These are phyloP conservation scores for Phortica magna DNA, from an alignment of 2,888 invertebrate genomes.

Conservation along the genomic window DNA sequence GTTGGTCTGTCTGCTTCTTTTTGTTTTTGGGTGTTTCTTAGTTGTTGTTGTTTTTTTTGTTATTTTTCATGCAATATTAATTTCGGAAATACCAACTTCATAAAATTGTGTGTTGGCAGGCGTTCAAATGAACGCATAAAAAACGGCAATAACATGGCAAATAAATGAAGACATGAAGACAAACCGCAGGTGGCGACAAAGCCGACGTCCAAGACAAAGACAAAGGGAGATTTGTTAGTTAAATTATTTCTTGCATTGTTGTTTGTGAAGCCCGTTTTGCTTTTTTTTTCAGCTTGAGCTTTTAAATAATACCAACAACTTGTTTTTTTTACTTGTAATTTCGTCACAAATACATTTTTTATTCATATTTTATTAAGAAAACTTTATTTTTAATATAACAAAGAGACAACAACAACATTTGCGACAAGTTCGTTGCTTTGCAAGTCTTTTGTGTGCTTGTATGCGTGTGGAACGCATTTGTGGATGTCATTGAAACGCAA, in stretches of 20 bases:
- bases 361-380: not conserved
- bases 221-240: conserved; percentile 66
- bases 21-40: not conserved
- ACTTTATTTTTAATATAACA: not conserved
- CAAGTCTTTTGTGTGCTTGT: conserved; percentile 6
- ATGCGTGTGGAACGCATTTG: conserved; percentile 11
- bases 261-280: not conserved
- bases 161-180: conserved; percentile 9
- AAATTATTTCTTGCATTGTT: conserved; percentile 35
- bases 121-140: not conserved
- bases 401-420: not conserved
- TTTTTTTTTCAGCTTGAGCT: not conserved
- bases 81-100: conserved; percentile 23
- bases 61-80: conserved; percentile 17
- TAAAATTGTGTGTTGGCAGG: conserved; percentile 13
- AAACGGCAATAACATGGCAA: conserved; percentile 4
- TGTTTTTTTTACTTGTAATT: too few species aligned
- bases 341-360: not conserved
- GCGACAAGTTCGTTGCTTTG: not conserved
- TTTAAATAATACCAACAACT: not conserved
- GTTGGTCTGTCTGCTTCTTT: conserved; percentile 35
- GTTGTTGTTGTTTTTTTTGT: not conserved
- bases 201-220: not conserved
- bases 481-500: not conserved
- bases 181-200: too few species aligned